Percentiles rank a stretch among this genome's conserved stretches.
Evolutionary conservation across 2,797 vertebrate genomes (phyloP).

Genomic region (Lepus townsendii): DNA sequence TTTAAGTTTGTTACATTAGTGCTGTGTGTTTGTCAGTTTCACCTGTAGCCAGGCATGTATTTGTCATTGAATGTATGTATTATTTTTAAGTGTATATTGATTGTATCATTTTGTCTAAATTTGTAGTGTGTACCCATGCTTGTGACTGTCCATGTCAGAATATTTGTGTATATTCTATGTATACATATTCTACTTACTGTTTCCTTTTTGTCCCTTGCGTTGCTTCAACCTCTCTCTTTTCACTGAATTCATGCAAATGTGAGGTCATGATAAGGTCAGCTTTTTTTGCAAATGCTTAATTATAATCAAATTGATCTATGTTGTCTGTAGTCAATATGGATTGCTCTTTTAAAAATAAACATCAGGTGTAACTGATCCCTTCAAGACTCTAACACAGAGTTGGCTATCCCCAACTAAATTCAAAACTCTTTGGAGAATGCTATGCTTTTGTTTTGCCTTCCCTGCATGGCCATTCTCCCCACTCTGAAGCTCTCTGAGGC

Average conservation of each 20-base stretch:
- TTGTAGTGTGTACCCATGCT: neutral
- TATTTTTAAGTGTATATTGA: neutral
- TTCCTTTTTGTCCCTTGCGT: neutral
- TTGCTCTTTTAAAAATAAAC: slow-evolving; percentile 36
- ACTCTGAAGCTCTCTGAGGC: slow-evolving; percentile 12
- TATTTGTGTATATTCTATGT: neutral
- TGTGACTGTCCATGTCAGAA: neutral
- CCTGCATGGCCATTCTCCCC: neutral
- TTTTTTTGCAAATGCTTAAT: slow-evolving; percentile 48
- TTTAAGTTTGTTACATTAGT: neutral
- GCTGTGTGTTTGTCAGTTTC: slow-evolving; percentile 36
- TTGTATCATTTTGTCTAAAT: slow-evolving; percentile 13
- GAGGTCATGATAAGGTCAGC: slow-evolving; percentile 8
- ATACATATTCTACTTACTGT: neutral
- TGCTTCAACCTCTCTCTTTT: slow-evolving; percentile 36
- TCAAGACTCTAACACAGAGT: slow-evolving; percentile 58
- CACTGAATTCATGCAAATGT: slow-evolving; percentile 13
- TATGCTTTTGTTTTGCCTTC: slow-evolving; percentile 56
- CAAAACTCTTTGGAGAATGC: slow-evolving; percentile 15
- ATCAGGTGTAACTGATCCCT: slow-evolving; percentile 2
- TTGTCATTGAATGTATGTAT: slow-evolving; percentile 21
- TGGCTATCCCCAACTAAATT: neutral
- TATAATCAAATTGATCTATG: slow-evolving; percentile 25
- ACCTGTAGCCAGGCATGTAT: slow-evolving; percentile 10
- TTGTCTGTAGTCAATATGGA: neutral